These are phyloP conservation scores for Lota lota DNA, from an alignment of 2,113 vertebrate species.

Conservation along the genomic window DNA sequence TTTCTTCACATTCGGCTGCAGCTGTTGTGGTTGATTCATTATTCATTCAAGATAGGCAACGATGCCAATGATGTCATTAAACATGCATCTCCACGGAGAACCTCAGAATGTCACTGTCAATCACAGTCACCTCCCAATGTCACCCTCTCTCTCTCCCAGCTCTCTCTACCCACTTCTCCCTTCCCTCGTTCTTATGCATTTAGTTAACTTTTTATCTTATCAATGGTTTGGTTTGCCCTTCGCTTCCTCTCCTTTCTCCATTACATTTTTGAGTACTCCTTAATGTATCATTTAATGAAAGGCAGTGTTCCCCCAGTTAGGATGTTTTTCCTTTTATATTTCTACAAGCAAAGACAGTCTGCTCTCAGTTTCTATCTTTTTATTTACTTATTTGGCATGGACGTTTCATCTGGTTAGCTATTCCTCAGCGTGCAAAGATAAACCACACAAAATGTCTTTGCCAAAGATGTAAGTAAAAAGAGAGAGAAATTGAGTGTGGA, in stretches of 20 bases:
- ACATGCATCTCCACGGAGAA: slow-evolving; percentile 63
- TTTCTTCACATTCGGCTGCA: not conserved
- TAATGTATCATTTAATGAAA: not conserved
- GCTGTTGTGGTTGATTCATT: slow-evolving; percentile 60
- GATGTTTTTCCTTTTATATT: no score
- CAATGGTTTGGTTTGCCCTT: not conserved
- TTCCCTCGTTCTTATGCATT: not conserved
- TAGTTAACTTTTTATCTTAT: not conserved
- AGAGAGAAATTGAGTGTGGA: no score
- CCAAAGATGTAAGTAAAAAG: no score
- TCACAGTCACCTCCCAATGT: slow-evolving; percentile 9
- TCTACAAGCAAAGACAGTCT: no score
- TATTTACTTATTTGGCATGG: not conserved
- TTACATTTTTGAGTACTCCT: not conserved
- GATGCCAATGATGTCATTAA: slow-evolving; percentile 63
- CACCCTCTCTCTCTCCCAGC: slow-evolving; percentile 17
- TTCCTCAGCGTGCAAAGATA: no score
- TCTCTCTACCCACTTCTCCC: not conserved
- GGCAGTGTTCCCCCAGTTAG: no score
- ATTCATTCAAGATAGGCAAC: slow-evolving; percentile 46
- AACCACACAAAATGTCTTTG: no score
- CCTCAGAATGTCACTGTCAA: slow-evolving; percentile 66
- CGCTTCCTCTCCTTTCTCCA: not conserved
- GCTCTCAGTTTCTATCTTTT: not conserved
- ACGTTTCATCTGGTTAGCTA: no score